Evolutionary conservation across 2,888 invertebrate genomes (phyloP).

Genomic region (Chorisops tibialis): DNA sequence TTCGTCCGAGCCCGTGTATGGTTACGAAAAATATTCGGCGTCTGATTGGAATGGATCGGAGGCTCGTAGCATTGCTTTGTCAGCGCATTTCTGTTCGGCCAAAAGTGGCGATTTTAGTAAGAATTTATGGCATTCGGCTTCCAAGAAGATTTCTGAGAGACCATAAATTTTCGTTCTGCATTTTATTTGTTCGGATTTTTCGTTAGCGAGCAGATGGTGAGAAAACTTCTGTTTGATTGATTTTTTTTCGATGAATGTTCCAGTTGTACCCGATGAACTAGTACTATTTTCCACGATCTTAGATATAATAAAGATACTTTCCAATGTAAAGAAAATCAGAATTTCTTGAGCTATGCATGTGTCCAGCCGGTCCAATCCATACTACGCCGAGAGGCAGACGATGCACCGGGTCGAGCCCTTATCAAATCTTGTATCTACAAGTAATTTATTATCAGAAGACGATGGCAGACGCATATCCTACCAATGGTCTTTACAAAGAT

Average conservation of each 20-base stretch:
- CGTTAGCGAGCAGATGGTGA: constrained; percentile 23
- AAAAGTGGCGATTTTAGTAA: not conserved
- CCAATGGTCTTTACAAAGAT: too few relatives aligned
- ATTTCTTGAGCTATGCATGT: too few relatives aligned
- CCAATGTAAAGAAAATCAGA: too few relatives aligned
- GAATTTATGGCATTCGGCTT: not conserved
- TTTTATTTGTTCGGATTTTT: too few relatives aligned
- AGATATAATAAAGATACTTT: too few relatives aligned
- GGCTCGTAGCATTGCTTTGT: constrained; percentile 8
- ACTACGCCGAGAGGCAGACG: too few relatives aligned
- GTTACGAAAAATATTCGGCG: constrained; percentile 13
- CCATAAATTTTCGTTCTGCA: not conserved
- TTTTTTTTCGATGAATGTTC: not conserved
- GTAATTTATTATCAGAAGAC: constrained; percentile 32
- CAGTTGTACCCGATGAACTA: too few relatives aligned
- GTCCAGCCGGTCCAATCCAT: too few relatives aligned
- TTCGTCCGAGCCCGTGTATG: not conserved
- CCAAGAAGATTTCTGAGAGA: not conserved
- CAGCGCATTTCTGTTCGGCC: not conserved
- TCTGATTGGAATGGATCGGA: constrained; percentile 19
- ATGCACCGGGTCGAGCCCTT: constrained; percentile 23
- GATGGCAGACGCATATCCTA: constrained; percentile 16
- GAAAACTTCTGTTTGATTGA: constrained; percentile 18
- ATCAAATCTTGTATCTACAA: constrained; percentile 31
- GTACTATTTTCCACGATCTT: too few relatives aligned